Evolutionary conservation across 2,888 invertebrate species (phyloP), one percentile per base, ranked within the genome.

Genomic region (Tenthredo mesomela): DNA sequence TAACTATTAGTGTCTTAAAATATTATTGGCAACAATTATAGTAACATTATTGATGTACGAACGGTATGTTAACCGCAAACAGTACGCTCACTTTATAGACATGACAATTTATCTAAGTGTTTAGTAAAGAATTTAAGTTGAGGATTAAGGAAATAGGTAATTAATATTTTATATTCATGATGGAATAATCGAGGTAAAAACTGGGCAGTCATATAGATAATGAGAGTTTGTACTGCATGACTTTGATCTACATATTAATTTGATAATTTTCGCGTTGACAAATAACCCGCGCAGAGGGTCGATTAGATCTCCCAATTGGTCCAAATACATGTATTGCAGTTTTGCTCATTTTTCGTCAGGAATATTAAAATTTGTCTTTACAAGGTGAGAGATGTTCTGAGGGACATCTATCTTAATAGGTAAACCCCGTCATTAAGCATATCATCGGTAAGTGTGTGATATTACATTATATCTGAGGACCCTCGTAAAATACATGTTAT

Each of bases 401-500:
- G 43, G 21, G 6, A 73, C 73, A 73, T 73, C 73, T 82, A 50
- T 73, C 37, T 78, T n/a, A n/a, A 87, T 87, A 80, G 80, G 83
- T 87, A 86, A 85, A 87, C 83, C 88, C 87, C 88, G 87, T 88
- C 90, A 88, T 90, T 88, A 88, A 89, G 91, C 91, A 91, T 91
- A 90, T 91, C 89, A 91, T 90, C 89, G 88, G 86, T 90, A 89
- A 90, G 87, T 90, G 88, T 88, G 87, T 89, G 88, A 91, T 90
- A 90, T 87, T 89, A 88, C 88, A 87, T 88, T 87, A 86, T 85
- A 88, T 85, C 86, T 85, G 86, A 88, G 85, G 84, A 88, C 85
- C 86, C 87, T 85, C 71, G 70, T 82, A 86, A 85, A 86, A 61
- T 86, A 84, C 85, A 86, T 82, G 85, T 70, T 87, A 75, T 84